Evolutionary conservation across 2,113 vertebrate genomes (phyloP), one percentile per base, ranked within the genome.

Genomic region (Charina bottae): DNA sequence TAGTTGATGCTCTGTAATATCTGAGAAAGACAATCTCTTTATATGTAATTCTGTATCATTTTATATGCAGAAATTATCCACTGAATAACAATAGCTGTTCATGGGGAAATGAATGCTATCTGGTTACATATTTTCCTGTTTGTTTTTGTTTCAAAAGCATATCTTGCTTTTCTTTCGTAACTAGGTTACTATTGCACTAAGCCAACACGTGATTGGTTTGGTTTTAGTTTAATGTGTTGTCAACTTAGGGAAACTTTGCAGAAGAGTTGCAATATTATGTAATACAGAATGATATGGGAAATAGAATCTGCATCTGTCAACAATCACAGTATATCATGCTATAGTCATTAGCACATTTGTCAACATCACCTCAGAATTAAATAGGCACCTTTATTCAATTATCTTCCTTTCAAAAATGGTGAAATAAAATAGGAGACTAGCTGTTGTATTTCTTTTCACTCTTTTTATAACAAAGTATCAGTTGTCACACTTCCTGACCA

Each of bases 1-100:
- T 87, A 87, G 3, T 55, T 21, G n/a, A 94, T 92, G 85, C 15
- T 23, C 93, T 53, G 58, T 28, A 89, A 91, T 60, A 49, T 93
- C 91, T 86, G 55, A 56, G 2, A 4, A 83, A 55, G 2, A 1
- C 90, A 90, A 58, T 26, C 84, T 89, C 93, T 94, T 28, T 28
- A 33, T 94, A 94, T 46, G 17, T 28, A 42, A 93, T 90, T 91
- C 58, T 90, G 87, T 37, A 13, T 1, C 1, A 89, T 78, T 5
- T 49, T 3, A 21, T 72, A 72, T 94, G 64, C 49, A 95, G 86
- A 88, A 94, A 92, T 87, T 24, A 42, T 11, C 12, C 12, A 46
- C 0, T 90, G 68, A 60, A n/a, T 83, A 55, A 89, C 23, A 49
- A 7, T 59, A 3, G 4, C 78, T n/a, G 5, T 53, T 90, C 42